Evolutionary conservation across 2,113 vertebrate genomes (phyloP).

Genomic region (Oxygymnocypris stewartii): DNA sequence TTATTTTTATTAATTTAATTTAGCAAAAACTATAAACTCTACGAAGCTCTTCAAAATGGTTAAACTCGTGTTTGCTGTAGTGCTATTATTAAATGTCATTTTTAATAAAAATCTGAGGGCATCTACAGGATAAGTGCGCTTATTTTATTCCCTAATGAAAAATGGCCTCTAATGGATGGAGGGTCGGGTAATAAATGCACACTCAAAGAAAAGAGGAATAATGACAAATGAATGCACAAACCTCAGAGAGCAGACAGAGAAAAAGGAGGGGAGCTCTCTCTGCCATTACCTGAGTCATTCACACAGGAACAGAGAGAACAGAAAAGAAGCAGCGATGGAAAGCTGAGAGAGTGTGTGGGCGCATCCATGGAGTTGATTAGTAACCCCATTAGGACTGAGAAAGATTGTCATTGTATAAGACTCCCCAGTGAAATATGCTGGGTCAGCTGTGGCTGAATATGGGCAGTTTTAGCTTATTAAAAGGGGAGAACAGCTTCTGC

Average conservation of each 20-base stretch:
- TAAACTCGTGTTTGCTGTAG: conserved; percentile 33
- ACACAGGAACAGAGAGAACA: conserved; percentile 52
- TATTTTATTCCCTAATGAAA: conserved; percentile 32
- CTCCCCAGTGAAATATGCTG: conserved; percentile 5
- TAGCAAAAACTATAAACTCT: not conserved
- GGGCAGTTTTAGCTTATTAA: not conserved
- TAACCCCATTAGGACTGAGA: conserved; percentile 25
- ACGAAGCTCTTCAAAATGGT: not conserved
- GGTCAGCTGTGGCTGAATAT: not conserved
- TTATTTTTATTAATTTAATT: conserved; percentile 3
- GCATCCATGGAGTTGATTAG: conserved; percentile 38
- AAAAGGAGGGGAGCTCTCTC: conserved; percentile 60
- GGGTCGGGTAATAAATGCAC: conserved; percentile 32
- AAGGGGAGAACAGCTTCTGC: not conserved
- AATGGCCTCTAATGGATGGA: conserved; percentile 47
- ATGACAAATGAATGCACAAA: conserved; percentile 29
- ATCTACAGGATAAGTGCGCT: conserved; percentile 45
- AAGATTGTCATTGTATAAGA: conserved; percentile 18
- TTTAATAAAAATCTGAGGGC: conserved; percentile 4
- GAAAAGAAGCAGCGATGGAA: not conserved
- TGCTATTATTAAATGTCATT: conserved; percentile 1
- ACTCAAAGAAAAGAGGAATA: conserved; percentile 38
- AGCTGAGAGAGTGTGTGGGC: conserved; percentile 17
- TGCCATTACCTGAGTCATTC: conserved; percentile 69
- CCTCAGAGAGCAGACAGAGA: conserved; percentile 42